phyloP scores from a whole-genome alignment of 2,113 vertebrate genomes.

The Cynopterus brachyotis region DNA sequence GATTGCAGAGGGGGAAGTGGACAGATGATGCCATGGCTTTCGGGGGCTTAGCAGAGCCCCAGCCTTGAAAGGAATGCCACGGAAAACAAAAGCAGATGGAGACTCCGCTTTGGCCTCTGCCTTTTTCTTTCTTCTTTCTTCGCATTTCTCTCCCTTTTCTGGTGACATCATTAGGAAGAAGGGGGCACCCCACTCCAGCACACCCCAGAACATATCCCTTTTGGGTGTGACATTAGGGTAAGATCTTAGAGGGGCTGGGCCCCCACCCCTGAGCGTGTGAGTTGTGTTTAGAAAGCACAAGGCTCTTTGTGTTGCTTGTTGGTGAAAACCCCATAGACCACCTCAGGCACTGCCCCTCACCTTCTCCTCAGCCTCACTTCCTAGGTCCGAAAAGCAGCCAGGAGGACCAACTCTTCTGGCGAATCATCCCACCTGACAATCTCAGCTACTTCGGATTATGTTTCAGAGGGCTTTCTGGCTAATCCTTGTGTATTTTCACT shows the following conservation, averaged over 20 bases:
- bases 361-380: not conserved
- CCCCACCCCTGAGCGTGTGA: not conserved
- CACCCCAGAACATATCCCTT: not conserved
- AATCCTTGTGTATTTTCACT: slow-evolving; percentile 54
- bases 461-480: slow-evolving; percentile 52
- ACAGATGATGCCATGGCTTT: slow-evolving; percentile 89
- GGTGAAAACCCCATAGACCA: not conserved
- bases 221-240: not conserved
- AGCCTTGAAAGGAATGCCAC: slow-evolving; percentile 75
- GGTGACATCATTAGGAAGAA: not conserved
- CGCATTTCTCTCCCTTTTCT: not conserved
- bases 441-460: slow-evolving; percentile 36
- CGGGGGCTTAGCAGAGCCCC: slow-evolving; percentile 81
- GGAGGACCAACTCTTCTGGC: not conserved
- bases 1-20: slow-evolving; percentile 89
- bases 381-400: not conserved
- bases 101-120: slow-evolving; percentile 67
- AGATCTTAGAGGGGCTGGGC: not conserved
- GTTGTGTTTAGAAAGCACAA: not conserved
- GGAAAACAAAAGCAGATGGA: slow-evolving; percentile 87
- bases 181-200: not conserved
- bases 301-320: not conserved
- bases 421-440: not conserved
- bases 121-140: not conserved
- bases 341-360: not conserved